Evolutionary conservation across 2,797 vertebrate genomes (phyloP).

Genomic region (Paramormyrops hopkinsi): DNA sequence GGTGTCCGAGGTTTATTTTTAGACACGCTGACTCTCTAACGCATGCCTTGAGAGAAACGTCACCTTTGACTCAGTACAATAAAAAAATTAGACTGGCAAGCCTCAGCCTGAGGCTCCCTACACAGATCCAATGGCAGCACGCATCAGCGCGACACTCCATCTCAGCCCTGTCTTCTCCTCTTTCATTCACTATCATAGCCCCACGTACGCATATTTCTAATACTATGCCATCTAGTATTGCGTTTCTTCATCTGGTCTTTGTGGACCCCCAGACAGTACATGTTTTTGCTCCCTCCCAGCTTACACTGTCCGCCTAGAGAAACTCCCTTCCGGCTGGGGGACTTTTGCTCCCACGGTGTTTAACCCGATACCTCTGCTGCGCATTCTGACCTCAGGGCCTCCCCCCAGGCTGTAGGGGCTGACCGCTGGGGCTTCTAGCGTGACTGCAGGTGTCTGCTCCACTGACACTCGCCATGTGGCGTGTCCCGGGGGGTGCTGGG

Average conservation of each 20-base stretch:
- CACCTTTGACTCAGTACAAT: neutral
- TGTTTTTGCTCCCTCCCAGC: neutral
- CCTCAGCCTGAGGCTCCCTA: neutral
- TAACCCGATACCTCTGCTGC: neutral
- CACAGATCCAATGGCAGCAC: neutral
- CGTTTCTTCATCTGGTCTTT: neutral
- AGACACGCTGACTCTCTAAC: neutral
- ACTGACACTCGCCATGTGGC: neutral
- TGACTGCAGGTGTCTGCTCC: slow-evolving; percentile 1
- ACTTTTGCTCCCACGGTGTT: neutral
- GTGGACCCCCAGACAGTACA: neutral
- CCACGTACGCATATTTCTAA: neutral
- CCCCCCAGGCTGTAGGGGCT: neutral
- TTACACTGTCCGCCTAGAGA: neutral
- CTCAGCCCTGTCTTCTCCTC: neutral
- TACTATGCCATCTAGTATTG: neutral
- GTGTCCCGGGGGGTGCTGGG: neutral
- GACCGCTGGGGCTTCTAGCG: neutral
- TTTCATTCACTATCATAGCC: neutral
- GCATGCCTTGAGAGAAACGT: neutral
- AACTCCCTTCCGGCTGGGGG: neutral
- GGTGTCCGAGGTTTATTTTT: neutral
- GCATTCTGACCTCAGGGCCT: neutral
- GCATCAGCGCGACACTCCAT: neutral
- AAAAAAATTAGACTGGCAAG: neutral